Base-by-base conservation (phyloP, 2,888 invertebrate species). In the Ctenicera cuprea region DNA sequence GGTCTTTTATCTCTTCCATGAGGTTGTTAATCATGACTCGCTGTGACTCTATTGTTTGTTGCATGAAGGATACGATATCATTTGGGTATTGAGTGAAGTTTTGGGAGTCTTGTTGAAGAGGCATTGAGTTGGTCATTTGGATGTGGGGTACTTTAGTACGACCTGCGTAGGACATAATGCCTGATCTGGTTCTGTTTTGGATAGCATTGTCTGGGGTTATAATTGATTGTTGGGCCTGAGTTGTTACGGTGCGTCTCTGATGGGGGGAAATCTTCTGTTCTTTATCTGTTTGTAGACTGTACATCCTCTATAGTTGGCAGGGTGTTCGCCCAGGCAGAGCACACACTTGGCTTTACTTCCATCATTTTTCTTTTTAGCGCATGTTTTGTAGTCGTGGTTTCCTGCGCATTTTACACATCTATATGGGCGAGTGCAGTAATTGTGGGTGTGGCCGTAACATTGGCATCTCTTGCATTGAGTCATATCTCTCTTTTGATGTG, bases 401-500 rank as follows among this genome's bases (percentile, higher is more conserved):
- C 14, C 62, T 7, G 43, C 62, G 22, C 62, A 62, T 62, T 62
- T 62, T 18, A 62, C 62, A 62, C 62, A 43, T 8, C 43, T 2
- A 20, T 18, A 41, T 11, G 62, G 62, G 41, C 43, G 3, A 18
- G 41, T 62, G 62, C 18, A 62, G 11, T 62, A 62, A 20, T 41
- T 62, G 3, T 62, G 59, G 1, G 43, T 43, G 62, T 62, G 62
- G 1, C 62, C 62, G 14, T 62, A 62, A 11, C 20, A 22, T 26
- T 62, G 62, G 16, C 43, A 43, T 62, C 62, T 62, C 3, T 41
- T 62, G n/a, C 62, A 62, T 16, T 62, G 62, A n/a, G 43, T 20
- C 41, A 59, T 59, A 8, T 59, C 37, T 16, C 59, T 59, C 11
- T 9, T n/a, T 59, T 59, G 33, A 16, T 59, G 5, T 3, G 37